Evolutionary conservation across 2,797 vertebrate species (phyloP), one percentile per base, ranked within the genome.

Genomic region (Lagocephalus sceleratus): DNA sequence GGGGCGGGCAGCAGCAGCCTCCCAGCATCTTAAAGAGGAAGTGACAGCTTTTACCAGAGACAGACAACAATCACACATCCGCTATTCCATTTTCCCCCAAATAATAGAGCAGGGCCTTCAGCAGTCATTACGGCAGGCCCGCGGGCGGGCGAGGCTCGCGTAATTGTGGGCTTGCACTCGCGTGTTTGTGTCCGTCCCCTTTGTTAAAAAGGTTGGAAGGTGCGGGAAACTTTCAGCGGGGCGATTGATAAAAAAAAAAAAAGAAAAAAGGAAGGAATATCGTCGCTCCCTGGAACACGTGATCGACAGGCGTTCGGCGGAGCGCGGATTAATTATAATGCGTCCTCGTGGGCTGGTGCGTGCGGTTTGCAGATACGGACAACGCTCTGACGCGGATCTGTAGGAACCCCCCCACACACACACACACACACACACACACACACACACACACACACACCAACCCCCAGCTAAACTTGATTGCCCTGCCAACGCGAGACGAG

Each of bases 241-340:
- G 68, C 86, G 84, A 89, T 87, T 89, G 85, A 84, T 86, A 88
- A 83, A 82, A 55, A n/a, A n/a, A n/a, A n/a, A n/a, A n/a, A n/a
- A n/a, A n/a, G n/a, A n/a, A n/a, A n/a, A n/a, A n/a, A n/a, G n/a
- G n/a, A n/a, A n/a, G n/a, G n/a, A n/a, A n/a, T n/a, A n/a, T n/a
- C n/a, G n/a, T n/a, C n/a, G n/a, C n/a, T 87, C 68, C 39, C 80
- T 82, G 65, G 49, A 70, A 75, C 29, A 29, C 11, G 11, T 35
- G 32, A 35, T 35, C 32, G 11, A 35, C 32, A 3, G 32, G 32
- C 32, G 5, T 35, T 35, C 32, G 8, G 5, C 32, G 5, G 32
- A 14, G 32, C 12, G 32, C 14, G 32, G 32, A 14, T 14, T 35
- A 2, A 35, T 35, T 14, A 14, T 14, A 5, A 35, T 14, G 32